Evolutionary conservation across 2,888 invertebrate genomes (phyloP).

Genomic region (Hirtodrosophila histrioides): DNA sequence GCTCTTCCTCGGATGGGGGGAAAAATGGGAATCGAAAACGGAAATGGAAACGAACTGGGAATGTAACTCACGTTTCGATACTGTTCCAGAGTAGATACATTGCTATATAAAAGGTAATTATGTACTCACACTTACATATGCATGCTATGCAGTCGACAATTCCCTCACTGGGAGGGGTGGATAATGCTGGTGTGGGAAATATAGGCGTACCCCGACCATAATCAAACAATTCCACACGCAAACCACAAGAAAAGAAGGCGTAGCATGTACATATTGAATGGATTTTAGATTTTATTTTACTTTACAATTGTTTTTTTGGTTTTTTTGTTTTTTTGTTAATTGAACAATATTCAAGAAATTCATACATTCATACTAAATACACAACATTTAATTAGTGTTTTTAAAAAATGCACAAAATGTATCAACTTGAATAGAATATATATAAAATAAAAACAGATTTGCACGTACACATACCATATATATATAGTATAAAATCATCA

Average conservation of each 20-base stretch:
- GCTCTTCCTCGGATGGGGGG: not conserved
- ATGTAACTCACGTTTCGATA: not conserved
- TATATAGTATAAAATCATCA: constrained; percentile 3
- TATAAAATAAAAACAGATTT: constrained; percentile 28
- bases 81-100: constrained; percentile 16
- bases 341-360: constrained; percentile 56
- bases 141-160: not conserved
- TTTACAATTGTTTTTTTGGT: constrained; percentile 46
- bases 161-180: constrained; percentile 5
- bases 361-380: constrained; percentile 68
- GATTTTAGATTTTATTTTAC: constrained; percentile 9
- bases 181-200: not conserved
- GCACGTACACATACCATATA: constrained; percentile 12
- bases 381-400: constrained; percentile 66
- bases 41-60: too few species aligned
- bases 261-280: constrained; percentile 6
- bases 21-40: too few species aligned
- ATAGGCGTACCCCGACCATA: constrained; percentile 10
- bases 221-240: constrained; percentile 18
- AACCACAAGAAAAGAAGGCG: not conserved
- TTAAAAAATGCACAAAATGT: constrained; percentile 35
- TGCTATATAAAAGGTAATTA: constrained; percentile 6
- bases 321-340: too few species aligned
- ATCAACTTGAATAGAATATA: constrained; percentile 35
- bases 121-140: not conserved